These are phyloP conservation scores for Polyploca ridens DNA, from an alignment of 2,888 invertebrate genomes.

Conservation along the genomic window DNA sequence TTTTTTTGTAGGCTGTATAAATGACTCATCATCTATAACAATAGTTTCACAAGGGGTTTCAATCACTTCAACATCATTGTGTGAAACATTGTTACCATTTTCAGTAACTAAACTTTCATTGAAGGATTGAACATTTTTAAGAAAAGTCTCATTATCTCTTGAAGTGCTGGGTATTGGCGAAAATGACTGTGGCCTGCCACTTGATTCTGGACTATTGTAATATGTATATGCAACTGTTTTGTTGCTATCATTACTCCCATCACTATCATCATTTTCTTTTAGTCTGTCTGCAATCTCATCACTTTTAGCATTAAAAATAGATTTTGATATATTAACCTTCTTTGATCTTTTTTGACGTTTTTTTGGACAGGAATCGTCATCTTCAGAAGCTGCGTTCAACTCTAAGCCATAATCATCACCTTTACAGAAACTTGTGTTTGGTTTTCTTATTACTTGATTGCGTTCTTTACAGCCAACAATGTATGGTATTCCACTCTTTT, in stretches of 20 bases:
- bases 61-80: slow-evolving; percentile 35
- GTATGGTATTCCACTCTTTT: slow-evolving; percentile 42
- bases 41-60: slow-evolving; percentile 41
- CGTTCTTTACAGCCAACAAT: slow-evolving; percentile 50
- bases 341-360: slow-evolving; percentile 29
- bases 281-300: slow-evolving; percentile 39
- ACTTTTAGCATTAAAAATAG: slow-evolving; percentile 47
- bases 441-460: slow-evolving; percentile 28
- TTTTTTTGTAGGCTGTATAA: not conserved
- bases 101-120: slow-evolving; percentile 41
- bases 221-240: slow-evolving; percentile 40
- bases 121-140: slow-evolving; percentile 53
- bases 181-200: slow-evolving; percentile 33
- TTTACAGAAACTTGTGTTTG: slow-evolving; percentile 35
- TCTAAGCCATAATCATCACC: slow-evolving; percentile 41
- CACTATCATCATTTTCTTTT: slow-evolving; percentile 33
- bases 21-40: slow-evolving; percentile 29
- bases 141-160: slow-evolving; percentile 44
- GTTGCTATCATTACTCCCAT: slow-evolving; percentile 42
- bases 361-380: slow-evolving; percentile 24
- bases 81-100: slow-evolving; percentile 16
- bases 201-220: slow-evolving; percentile 20
- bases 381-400: slow-evolving; percentile 15
- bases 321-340: slow-evolving; percentile 38
- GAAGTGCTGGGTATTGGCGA: slow-evolving; percentile 63